A percentile compares a stretch with the other conserved stretches of the same genome.
Evolutionary conservation across 2,888 invertebrate species (phyloP).

Genomic region (Cotesia congregata): DNA sequence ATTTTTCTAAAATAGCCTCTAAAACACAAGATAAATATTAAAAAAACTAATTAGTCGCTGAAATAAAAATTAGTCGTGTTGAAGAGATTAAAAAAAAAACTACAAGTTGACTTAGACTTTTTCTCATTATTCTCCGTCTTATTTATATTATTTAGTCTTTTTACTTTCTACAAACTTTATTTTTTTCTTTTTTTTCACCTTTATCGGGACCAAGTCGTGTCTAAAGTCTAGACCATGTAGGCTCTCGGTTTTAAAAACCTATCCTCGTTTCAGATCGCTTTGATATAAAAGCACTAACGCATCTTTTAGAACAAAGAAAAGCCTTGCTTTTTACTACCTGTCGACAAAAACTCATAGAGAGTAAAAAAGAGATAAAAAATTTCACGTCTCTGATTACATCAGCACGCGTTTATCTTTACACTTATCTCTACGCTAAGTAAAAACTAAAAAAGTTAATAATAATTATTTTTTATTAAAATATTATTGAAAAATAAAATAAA

Average conservation of each 20-base stretch:
- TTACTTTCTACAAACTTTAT: constrained; percentile 13
- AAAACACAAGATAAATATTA: too few relatives aligned
- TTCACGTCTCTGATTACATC: constrained; percentile 38
- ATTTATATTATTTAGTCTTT: constrained; percentile 37
- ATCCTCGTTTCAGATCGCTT: constrained; percentile 39
- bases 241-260: background rate
- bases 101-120: background rate
- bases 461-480: background rate
- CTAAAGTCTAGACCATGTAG: background rate
- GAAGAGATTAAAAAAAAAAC: background rate
- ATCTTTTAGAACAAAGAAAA: constrained; percentile 36
- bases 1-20: too few relatives aligned
- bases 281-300: constrained; percentile 35
- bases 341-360: constrained; percentile 41
- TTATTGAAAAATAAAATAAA: too few relatives aligned
- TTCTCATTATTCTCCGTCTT: constrained; percentile 20
- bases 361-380: constrained; percentile 27
- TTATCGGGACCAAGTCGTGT: constrained; percentile 19
- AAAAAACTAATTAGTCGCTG: background rate
- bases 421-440: background rate
- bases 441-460: background rate
- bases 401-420: constrained; percentile 12
- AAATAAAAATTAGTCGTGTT: background rate
- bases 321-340: constrained; percentile 2
- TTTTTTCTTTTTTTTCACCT: constrained; percentile 33